These are phyloP conservation scores for Hystrix cristata DNA, from an alignment of 2,113 vertebrate genomes.

Conservation along the genomic window DNA sequence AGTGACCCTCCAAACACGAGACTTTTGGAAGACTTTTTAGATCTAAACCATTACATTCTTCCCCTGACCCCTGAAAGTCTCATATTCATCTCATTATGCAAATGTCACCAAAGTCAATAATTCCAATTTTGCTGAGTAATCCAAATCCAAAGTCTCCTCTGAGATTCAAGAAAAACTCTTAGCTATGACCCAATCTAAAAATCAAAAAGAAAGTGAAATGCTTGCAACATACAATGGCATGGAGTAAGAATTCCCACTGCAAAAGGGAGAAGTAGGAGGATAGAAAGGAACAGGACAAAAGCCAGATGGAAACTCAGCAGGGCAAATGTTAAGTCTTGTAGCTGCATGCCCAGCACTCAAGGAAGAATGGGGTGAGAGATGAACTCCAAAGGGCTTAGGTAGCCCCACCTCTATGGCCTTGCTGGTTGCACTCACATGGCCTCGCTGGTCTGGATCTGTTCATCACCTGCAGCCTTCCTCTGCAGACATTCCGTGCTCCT, in stretches of 20 bases:
- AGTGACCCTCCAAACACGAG: not conserved
- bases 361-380: not conserved
- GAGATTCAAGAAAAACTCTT: not conserved
- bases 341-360: not conserved
- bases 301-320: not conserved
- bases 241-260: not conserved
- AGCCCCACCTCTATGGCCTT: not conserved
- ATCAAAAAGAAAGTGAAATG: not conserved
- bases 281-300: not conserved
- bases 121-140: not conserved
- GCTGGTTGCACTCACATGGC: not conserved
- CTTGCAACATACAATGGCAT: not conserved
- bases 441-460: not conserved
- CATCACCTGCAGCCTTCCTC: not conserved
- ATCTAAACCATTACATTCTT: not conserved
- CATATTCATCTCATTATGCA: not conserved
- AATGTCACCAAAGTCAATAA: not conserved
- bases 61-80: not conserved
- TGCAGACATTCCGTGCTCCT: not conserved
- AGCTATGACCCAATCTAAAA: not conserved
- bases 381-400: not conserved
- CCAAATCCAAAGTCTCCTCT: not conserved
- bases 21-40: not conserved
- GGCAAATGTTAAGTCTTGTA: not conserved
- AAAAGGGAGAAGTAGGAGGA: not conserved